Percentiles rank a stretch among this genome's conserved stretches.
These are phyloP conservation scores for Apodemia mormo DNA, from an alignment of 2,888 invertebrate genomes.

Conservation along the genomic window DNA sequence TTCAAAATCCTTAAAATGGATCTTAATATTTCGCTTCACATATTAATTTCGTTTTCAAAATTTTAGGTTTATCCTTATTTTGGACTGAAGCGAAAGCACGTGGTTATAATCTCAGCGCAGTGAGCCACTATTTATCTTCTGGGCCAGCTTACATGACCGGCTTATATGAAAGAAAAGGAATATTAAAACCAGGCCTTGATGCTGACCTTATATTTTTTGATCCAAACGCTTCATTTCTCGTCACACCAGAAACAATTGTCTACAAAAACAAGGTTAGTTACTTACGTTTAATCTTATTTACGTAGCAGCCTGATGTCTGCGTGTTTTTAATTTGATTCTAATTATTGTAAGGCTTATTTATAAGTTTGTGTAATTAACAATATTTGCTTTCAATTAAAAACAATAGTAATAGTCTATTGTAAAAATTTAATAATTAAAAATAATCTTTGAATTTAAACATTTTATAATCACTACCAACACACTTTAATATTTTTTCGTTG, in stretches of 20 bases:
- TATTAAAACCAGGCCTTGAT: constrained; percentile 83
- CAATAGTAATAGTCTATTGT: too few relatives aligned
- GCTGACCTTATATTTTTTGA: constrained; percentile 89
- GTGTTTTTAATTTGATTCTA: too few relatives aligned
- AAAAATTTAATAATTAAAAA: too few relatives aligned
- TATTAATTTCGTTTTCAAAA: neutral
- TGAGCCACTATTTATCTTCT: constrained; percentile 82
- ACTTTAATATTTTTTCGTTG: too few relatives aligned
- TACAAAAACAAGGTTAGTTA: constrained; percentile 85
- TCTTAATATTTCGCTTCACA: too few relatives aligned
- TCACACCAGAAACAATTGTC: constrained; percentile 79
- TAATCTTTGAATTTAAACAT: too few relatives aligned
- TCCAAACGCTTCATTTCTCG: constrained; percentile 82
- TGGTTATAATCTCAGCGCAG: constrained; percentile 75
- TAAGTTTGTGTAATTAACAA: too few relatives aligned
- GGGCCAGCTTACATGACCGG: constrained; percentile 84
- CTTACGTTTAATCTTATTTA: neutral
- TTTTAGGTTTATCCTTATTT: constrained; percentile 83
- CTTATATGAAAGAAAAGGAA: constrained; percentile 83
- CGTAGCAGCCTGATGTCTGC: too few relatives aligned
- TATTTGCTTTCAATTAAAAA: too few relatives aligned
- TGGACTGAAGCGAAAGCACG: constrained; percentile 84
- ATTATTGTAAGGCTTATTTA: too few relatives aligned
- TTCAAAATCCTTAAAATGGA: too few relatives aligned
- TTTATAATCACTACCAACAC: too few relatives aligned